Conservation (phyloP, 1,140 invertebrate species). For the Oncopodura yosiiana region DNA sequence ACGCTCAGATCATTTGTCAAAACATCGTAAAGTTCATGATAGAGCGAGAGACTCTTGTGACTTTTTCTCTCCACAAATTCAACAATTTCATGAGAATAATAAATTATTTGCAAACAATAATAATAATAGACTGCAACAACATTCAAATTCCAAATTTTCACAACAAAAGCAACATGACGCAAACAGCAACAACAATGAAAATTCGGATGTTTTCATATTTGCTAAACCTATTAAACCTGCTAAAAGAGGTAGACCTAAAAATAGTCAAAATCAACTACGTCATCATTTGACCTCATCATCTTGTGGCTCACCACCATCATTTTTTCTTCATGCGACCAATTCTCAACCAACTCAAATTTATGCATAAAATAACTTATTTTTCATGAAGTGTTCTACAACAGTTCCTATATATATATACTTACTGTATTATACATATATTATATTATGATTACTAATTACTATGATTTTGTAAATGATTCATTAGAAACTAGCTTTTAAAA, state of each 20-base stretch:
- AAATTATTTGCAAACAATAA: too few relatives aligned
- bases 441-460: too few relatives aligned
- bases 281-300: background rate
- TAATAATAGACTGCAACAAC: background rate
- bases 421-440: too few relatives aligned
- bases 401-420: too few relatives aligned
- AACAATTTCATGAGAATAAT: background rate
- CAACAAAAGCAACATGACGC: background rate
- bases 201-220: background rate
- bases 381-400: too few relatives aligned
- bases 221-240: constrained; percentile 6
- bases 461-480: too few relatives aligned
- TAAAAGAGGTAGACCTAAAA: constrained; percentile 7
- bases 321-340: too few relatives aligned
- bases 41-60: constrained; percentile 2
- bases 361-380: too few relatives aligned
- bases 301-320: too few relatives aligned
- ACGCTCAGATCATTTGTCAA: constrained; percentile 78
- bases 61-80: background rate
- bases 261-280: background rate
- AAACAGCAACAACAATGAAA: background rate
- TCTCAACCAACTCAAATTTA: too few relatives aligned
- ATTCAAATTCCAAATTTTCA: background rate
- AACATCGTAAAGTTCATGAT: constrained; percentile 73
- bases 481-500: too few relatives aligned